These are phyloP conservation scores for rabbit (Oryctolagus cuniculus) DNA, from an alignment of 2,113 vertebrate genomes.

Conservation along the genomic window DNA sequence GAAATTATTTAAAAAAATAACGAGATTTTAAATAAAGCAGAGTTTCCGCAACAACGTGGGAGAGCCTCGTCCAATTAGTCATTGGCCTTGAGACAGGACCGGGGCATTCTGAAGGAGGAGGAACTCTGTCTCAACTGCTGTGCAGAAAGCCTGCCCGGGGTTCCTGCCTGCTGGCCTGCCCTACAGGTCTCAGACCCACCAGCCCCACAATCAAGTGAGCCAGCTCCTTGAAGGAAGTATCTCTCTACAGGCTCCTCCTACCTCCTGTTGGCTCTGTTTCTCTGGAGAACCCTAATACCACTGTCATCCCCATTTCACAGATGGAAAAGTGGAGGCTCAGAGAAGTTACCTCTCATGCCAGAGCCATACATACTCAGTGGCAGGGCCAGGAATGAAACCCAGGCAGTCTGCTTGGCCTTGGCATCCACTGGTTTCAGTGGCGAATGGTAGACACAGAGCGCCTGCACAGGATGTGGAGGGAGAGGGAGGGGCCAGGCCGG, in stretches of 20 bases:
- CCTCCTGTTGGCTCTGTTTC: background rate
- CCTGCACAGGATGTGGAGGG: background rate
- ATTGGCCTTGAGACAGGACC: background rate
- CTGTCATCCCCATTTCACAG: background rate
- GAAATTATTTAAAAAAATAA: no score
- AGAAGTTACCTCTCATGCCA: background rate
- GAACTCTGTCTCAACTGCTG: background rate
- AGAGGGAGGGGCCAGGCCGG: no score
- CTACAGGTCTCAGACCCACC: background rate
- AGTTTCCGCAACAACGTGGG: background rate
- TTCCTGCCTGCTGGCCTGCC: background rate
- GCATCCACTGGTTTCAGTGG: no score
- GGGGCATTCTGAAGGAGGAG: background rate
- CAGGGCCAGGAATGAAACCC: background rate
- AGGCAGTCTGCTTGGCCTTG: no score
- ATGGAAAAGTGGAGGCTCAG: background rate
- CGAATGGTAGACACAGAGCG: no score
- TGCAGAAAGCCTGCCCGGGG: background rate
- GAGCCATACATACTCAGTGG: background rate
- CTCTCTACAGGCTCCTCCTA: background rate
- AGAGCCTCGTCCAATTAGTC: background rate
- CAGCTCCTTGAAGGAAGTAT: background rate
- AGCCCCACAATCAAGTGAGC: background rate
- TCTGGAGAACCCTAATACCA: background rate
- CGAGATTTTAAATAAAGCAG: background rate